Conservation (phyloP, 2,888 invertebrate species). For the Cryptocephalus primarius region DNA sequence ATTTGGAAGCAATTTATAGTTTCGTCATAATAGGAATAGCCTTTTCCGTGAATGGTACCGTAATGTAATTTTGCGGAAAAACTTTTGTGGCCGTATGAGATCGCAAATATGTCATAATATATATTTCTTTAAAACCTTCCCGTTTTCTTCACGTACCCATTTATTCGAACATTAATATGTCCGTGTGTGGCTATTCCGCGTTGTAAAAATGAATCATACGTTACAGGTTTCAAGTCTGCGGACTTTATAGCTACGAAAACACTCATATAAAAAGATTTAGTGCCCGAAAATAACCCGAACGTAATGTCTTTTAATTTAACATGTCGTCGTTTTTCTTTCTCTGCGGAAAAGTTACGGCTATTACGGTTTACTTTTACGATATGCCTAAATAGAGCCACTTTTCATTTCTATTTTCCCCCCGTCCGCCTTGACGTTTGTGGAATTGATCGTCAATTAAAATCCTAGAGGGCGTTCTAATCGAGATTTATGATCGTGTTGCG, state of each 20-base stretch:
- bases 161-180: slow-evolving; percentile 6
- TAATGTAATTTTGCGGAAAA: no score
- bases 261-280: slow-evolving; percentile 35
- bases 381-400: no score
- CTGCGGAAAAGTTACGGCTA: not conserved
- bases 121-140: slow-evolving; percentile 3
- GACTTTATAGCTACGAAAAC: slow-evolving; percentile 30
- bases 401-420: no score
- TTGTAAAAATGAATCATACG: slow-evolving; percentile 12
- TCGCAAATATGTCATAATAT: not conserved
- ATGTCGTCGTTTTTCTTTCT: slow-evolving; percentile 28
- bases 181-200: not conserved
- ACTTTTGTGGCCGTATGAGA: no score
- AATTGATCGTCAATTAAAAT: no score
- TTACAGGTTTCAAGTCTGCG: slow-evolving; percentile 6
- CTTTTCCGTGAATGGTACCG: no score
- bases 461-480: no score
- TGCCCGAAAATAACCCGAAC: slow-evolving; percentile 27
- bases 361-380: no score
- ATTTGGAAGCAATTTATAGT: no score
- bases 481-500: no score
- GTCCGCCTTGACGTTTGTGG: no score
- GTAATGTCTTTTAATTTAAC: slow-evolving; percentile 35
- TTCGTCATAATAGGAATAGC: no score
- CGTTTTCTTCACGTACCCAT: slow-evolving; percentile 2